Evolutionary conservation across 2,888 invertebrate species (phyloP), one percentile per base, ranked within the genome.

Genomic region (Lepidochitona cinerea): DNA sequence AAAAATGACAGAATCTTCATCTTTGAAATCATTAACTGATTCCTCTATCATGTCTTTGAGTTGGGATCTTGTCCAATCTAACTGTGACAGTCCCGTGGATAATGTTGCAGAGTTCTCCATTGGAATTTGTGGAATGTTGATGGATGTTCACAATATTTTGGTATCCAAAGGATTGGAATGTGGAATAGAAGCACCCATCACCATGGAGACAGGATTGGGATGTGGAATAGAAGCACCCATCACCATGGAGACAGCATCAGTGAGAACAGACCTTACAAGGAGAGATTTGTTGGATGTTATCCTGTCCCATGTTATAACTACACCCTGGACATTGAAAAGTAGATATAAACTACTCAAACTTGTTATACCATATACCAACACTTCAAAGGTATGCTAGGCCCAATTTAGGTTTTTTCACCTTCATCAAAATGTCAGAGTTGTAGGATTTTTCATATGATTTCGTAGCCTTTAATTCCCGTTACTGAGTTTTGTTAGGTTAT

Each of bases 31-130:
- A 18, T 2, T 49, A 23, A n/a, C 18, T 7, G 23, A 49, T 49
- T 49, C 49, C 49, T n/a, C 3, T 49, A 23, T 49, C 7, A n/a
- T 49, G 7, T 49, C 49, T 23, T 49, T 49, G 33, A 83, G 85
- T n/a, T 67, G 87, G 52, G 72, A 82, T 6, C 72, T 86, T 23
- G 78, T 88, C 29, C 84, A 85, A 79, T 72, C 84, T 53, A 83
- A 87, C 77, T 83, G 86, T 81, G 89, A 88, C 72, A 87, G 85
- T 69, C 88, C 89, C 9, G 86, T 89, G n/a, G 87, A 87, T 54
- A 88, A 88, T 74, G 87, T 89, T 14, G 77, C 85, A 32, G 85
- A 85, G 33, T 76, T 75, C 72, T 83, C 83, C 9, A 73, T 79
- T 4, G 81, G 83, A n/a, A 81, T 83, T 7, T 85, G 87, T 67